Percentiles rank a stretch among this genome's conserved stretches.
Conservation (phyloP, 1,140 invertebrate genomes). For the Drosophila ohnishii region DNA sequence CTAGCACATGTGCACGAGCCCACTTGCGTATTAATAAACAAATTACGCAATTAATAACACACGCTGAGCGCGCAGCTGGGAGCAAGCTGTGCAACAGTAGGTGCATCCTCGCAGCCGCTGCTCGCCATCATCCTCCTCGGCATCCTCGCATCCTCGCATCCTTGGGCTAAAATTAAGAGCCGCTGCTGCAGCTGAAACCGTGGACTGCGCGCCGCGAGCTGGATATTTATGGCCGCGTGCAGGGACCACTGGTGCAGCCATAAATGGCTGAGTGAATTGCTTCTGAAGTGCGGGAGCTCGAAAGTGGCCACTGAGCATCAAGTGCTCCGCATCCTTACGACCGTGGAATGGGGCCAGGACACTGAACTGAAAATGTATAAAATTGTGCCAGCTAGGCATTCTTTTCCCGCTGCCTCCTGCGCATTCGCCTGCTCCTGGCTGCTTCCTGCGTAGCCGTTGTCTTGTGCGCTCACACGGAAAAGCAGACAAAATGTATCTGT, state of each 20-base stretch:
- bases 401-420: constrained; percentile 28
- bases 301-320: constrained; percentile 59
- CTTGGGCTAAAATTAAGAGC: constrained; percentile 23
- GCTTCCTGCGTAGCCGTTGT: constrained; percentile 10
- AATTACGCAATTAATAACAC: constrained; percentile 79
- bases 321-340: constrained; percentile 52
- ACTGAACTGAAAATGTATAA: constrained; percentile 45
- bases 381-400: constrained; percentile 66
- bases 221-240: constrained; percentile 46
- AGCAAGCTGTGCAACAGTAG: constrained; percentile 60
- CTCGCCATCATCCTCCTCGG: neutral
- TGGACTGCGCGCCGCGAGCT: constrained; percentile 2
- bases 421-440: neutral
- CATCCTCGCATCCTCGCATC: constrained; percentile 13
- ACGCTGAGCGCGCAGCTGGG: constrained; percentile 73
- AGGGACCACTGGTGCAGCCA: constrained; percentile 56
- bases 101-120: constrained; percentile 29
- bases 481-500: constrained; percentile 77
- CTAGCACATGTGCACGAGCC: constrained; percentile 20
- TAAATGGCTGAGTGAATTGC: constrained; percentile 63
- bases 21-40: constrained; percentile 74
- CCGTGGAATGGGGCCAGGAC: constrained; percentile 9
- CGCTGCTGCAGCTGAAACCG: constrained; percentile 7
- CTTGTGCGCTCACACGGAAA: constrained; percentile 73
- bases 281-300: constrained; percentile 24